Conservation (phyloP, 2,797 vertebrate genomes). For the Valencia hispanica region DNA sequence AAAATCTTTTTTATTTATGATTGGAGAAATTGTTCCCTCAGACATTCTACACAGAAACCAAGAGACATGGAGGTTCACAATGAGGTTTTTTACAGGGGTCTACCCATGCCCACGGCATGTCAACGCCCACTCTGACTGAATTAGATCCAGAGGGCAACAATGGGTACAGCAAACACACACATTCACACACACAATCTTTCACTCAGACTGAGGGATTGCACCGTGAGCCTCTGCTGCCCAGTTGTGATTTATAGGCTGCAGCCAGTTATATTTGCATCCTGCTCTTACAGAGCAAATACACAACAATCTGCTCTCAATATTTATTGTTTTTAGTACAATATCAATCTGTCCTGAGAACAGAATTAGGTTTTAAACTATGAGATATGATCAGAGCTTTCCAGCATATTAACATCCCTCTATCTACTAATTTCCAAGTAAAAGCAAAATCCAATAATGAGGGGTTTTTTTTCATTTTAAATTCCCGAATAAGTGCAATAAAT, state of each 20-base stretch:
- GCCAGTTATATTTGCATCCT: conserved; percentile 38
- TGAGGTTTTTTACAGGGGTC: conserved; percentile 44
- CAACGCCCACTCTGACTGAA: conserved; percentile 58
- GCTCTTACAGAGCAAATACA: conserved; percentile 54
- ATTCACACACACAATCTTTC: conserved; percentile 4
- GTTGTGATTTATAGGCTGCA: conserved; percentile 76
- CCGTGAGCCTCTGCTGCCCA: conserved; percentile 23
- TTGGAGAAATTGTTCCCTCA: conserved; percentile 23
- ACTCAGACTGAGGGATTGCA: conserved; percentile 52
- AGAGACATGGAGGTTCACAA: conserved; percentile 22
- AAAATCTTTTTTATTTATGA: conserved; percentile 9
- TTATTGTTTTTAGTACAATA: background rate
- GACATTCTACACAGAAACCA: conserved; percentile 42
- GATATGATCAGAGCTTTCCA: background rate
- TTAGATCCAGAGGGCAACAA: conserved; percentile 65
- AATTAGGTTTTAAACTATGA: background rate
- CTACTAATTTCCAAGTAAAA: background rate
- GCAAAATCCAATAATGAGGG: background rate
- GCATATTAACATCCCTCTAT: background rate
- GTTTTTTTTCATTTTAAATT: background rate
- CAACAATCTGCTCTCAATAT: conserved; percentile 36
- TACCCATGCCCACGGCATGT: conserved; percentile 33
- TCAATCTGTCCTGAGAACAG: background rate
- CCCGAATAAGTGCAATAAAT: background rate
- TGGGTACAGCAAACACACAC: conserved; percentile 43